Base-by-base conservation (phyloP, 2,888 invertebrate species). In the Allygus modestus region DNA sequence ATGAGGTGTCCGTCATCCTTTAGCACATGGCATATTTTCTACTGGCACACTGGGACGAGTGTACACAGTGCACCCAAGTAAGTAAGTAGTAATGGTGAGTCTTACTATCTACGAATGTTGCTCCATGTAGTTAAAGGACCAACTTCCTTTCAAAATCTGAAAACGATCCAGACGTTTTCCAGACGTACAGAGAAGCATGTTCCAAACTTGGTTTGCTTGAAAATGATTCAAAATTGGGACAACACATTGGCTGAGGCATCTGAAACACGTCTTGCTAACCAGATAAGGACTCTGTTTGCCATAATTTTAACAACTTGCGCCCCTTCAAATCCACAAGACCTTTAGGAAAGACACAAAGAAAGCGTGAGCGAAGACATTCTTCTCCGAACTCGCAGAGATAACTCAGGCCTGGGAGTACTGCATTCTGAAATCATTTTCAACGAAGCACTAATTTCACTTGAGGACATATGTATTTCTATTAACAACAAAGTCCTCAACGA, bases 101-200 rank as follows among this genome's bases (percentile, higher is more conserved):
- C 86, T 31, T 89, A 86, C 86, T 87, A 87, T 86, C 85, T 89
- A 17, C 82, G 88, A 65, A 61, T 89, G 15, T 73, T 87, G 0
- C 58, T 88, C 1, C 85, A 84, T 77, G 82, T 87, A 69, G 86
- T 89, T 58, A 77, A 84, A 69, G 88, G 88, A 20, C 88, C 88
- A 51, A 88, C 86, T 4, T 88, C 88, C 75, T 89, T 89, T 82
- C 15, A 87, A 86, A 11, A 85, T 61, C 85, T 90, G 71, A 85
- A 89, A 89, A 90, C 89, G 84, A 89, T 91, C 65, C 87, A 85
- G 41, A 79, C 86, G 20, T 88, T 61, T 89, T 86, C 86, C 86
- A 61, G 33, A 89, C 90, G 84, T 90, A 88, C 88, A 86, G 88
- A 73, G 91, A 91, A 90, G 91, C 90, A 26, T 90, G 89, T 87